Conservation (phyloP, 92 coral and sea anemone genomes). For the Porites rus region DNA sequence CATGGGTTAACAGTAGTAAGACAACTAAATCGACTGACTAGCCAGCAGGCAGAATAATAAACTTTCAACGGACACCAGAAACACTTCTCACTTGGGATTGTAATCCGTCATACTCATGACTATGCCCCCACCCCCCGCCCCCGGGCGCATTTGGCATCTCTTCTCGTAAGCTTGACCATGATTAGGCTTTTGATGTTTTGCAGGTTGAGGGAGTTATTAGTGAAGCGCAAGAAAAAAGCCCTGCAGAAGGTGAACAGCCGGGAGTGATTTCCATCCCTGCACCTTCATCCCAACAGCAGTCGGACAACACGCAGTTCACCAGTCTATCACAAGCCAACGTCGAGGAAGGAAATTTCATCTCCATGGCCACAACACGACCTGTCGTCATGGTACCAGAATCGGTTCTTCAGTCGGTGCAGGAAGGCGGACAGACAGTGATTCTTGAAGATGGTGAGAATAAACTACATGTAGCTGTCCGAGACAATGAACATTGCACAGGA, state of each 20-base stretch:
- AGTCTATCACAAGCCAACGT: conserved; percentile 3
- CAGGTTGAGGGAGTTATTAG: conserved; percentile 3
- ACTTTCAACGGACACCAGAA: too few species aligned
- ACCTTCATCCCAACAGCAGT: conserved; percentile 4
- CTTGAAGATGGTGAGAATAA: conserved; percentile 21
- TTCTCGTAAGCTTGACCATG: not conserved
- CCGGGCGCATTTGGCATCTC: too few species aligned
- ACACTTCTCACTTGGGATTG: too few species aligned
- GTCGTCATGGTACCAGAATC: conserved; percentile 45
- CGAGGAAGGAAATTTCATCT: conserved; percentile 21
- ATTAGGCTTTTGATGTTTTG: not conserved
- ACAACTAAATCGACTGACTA: too few species aligned
- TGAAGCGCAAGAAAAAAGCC: not conserved
- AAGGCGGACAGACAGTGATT: not conserved
- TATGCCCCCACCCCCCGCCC: too few species aligned
- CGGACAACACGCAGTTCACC: conserved; percentile 9
- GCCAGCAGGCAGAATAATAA: too few species aligned
- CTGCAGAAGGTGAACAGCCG: conserved; percentile 13
- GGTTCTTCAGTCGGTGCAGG: conserved; percentile 30
- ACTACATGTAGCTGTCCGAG: not conserved
- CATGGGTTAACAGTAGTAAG: too few species aligned
- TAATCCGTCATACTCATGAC: too few species aligned
- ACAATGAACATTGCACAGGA: not conserved
- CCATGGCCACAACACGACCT: conserved; percentile 31
- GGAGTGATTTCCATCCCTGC: conserved; percentile 11